These are phyloP conservation scores for Pangasius sanitwongsei DNA, from an alignment of 2,797 vertebrate species.

Conservation along the genomic window DNA sequence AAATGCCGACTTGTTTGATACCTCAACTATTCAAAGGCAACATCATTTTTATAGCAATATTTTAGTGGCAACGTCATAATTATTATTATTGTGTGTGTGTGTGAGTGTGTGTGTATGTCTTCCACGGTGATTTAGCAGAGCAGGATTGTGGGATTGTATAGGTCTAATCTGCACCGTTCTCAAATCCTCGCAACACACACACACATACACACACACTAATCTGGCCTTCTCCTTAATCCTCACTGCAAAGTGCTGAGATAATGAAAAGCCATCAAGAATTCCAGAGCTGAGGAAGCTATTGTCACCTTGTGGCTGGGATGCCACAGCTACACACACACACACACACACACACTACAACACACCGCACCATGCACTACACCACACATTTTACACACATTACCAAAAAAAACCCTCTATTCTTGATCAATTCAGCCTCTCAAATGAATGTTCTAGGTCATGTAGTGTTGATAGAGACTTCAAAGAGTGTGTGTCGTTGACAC, in stretches of 20 bases:
- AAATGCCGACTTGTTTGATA: no score
- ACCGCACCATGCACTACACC: slow-evolving; percentile 18
- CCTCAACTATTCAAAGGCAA: background rate
- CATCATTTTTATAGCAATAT: background rate
- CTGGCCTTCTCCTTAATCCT: slow-evolving; percentile 65
- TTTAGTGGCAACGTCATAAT: background rate
- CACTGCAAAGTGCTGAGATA: slow-evolving; percentile 63
- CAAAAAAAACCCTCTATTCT: background rate
- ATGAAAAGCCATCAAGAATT: slow-evolving; percentile 63
- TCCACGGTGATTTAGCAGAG: slow-evolving; percentile 65
- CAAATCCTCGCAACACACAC: slow-evolving; percentile 38
- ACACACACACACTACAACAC: slow-evolving; percentile 8
- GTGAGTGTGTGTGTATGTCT: slow-evolving; percentile 40
- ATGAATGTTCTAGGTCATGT: slow-evolving; percentile 31
- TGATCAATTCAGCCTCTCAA: background rate
- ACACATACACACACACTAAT: slow-evolving; percentile 50
- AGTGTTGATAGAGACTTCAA: slow-evolving; percentile 42
- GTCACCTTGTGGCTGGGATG: slow-evolving; percentile 48
- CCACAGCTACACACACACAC: slow-evolving; percentile 41
- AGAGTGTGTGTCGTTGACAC: slow-evolving; percentile 22
- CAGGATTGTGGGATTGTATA: slow-evolving; percentile 57
- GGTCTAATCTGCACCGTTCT: slow-evolving; percentile 67
- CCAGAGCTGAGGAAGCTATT: slow-evolving; percentile 58
- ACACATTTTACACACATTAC: background rate
- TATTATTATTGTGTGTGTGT: background rate